Evolutionary conservation across 2,113 vertebrate genomes (phyloP).

Genomic region (Catagonus wagneri): DNA sequence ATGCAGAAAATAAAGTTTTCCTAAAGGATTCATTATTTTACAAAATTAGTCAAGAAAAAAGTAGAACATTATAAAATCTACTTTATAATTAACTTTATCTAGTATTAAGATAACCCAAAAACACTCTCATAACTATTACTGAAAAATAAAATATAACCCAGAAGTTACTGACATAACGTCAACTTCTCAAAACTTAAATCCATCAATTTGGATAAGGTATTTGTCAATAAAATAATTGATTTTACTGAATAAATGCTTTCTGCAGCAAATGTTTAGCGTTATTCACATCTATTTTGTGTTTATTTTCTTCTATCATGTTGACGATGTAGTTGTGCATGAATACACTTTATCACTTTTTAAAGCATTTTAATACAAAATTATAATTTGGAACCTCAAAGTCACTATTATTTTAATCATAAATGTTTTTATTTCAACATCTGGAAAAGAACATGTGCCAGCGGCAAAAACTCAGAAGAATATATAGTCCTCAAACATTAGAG

Average conservation of each 20-base stretch:
- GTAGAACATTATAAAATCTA: conserved; percentile 6
- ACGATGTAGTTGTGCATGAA: conserved; percentile 33
- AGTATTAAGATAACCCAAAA: conserved; percentile 9
- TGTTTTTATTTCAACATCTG: background rate
- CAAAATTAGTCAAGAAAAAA: conserved; percentile 21
- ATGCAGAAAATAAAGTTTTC: background rate
- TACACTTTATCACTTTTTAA: conserved; percentile 9
- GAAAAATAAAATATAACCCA: conserved; percentile 16
- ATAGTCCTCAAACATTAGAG: too few relatives aligned
- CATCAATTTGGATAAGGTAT: conserved; percentile 33
- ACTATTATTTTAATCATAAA: conserved; percentile 19
- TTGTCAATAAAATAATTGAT: background rate
- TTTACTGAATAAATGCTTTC: conserved; percentile 20
- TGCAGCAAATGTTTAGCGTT: conserved; percentile 19
- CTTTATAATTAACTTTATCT: conserved; percentile 9
- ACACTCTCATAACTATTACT: background rate
- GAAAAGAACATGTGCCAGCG: background rate
- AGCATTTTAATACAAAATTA: background rate
- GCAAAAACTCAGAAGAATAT: background rate
- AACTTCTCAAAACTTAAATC: conserved; percentile 1
- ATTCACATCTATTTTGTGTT: background rate
- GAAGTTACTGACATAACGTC: background rate
- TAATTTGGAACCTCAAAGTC: background rate
- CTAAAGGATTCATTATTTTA: conserved; percentile 16
- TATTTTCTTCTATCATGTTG: conserved; percentile 3